Evolutionary conservation across 2,113 vertebrate species (phyloP), one percentile per base, ranked within the genome.

Genomic region (Bagarius yarrelli): DNA sequence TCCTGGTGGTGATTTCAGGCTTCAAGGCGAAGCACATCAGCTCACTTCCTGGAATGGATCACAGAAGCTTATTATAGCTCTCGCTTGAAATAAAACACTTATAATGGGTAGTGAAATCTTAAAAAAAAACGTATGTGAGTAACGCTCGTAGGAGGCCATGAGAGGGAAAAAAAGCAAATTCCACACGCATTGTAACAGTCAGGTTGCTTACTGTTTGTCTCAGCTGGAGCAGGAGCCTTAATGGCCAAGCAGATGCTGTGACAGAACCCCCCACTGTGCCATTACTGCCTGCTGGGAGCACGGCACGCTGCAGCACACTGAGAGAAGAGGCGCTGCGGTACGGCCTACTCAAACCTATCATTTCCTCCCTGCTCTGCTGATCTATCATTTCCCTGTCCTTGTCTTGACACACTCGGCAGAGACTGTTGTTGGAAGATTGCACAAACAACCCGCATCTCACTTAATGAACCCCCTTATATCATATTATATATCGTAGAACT

Each of bases 361-460:
- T 98, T 98, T 98, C 95, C 95, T 96, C 94, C 93, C 93, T 94
- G 95, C 95, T 94, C 94, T 93, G 88, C 90, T 92, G 89, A 92
- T 91, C 93, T 98, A 97, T 98, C 95, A 98, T 98, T 98, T 98
- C 94, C 95, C 93, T 94, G 96, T 97, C 97, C 95, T 93, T 94
- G 64, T 76, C 60, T 90, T 82, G 93, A 93, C 94, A 96, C 93
- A 94, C 95, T 94, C 93, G 92, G 94, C 91, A 92, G 94, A 91
- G 92, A 76, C 93, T 93, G 91, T 94, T 94, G 94, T 94, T 94
- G 94, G 95, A 96, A 96, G 95, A 87, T 64, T 50, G n/a, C 67
- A 82, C 64, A 44, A 79, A 74, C 82, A 74, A 83, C 56, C 47
- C 3, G 30, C 15, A 59, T 50, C 27, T 52, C 50, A 16, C 66